Conservation (phyloP, 1,140 invertebrate genomes). For the Asobara japonica region DNA sequence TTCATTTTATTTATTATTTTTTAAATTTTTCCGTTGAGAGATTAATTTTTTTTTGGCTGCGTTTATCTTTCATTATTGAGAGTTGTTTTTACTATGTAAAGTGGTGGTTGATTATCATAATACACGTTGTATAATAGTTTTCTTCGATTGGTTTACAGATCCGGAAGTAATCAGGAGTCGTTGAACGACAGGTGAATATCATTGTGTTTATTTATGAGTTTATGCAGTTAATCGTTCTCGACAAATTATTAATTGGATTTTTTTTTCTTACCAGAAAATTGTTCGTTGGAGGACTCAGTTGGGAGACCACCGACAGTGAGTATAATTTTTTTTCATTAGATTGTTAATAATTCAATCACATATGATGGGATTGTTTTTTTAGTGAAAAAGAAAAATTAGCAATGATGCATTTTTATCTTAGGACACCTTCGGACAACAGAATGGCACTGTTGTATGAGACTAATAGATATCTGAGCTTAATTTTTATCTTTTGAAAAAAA, state of each 20-base stretch:
- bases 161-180: constrained; percentile 56
- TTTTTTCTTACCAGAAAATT: constrained; percentile 85
- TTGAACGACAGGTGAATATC: constrained; percentile 63
- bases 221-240: constrained; percentile 23
- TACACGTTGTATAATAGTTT: constrained; percentile 46
- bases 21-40: constrained; percentile 1
- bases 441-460: constrained; percentile 56
- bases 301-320: constrained; percentile 98
- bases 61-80: constrained; percentile 14
- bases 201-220: constrained; percentile 40
- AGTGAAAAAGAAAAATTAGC: constrained; percentile 27
- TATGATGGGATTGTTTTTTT: neutral
- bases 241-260: constrained; percentile 22
- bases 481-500: neutral
- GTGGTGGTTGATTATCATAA: too few relatives aligned
- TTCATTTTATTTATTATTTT: constrained; percentile 42
- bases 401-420: constrained; percentile 53
- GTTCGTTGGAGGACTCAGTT: constrained; percentile 96
- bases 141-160: constrained; percentile 63
- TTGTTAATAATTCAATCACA: neutral
- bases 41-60: constrained; percentile 19
- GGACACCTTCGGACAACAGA: constrained; percentile 61
- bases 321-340: constrained; percentile 56
- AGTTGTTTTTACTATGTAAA: neutral
- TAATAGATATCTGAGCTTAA: constrained; percentile 42